Evolutionary conservation across 2,888 invertebrate genomes (phyloP), one percentile per base, ranked within the genome.

Genomic region (Macroteleia sp.): DNA sequence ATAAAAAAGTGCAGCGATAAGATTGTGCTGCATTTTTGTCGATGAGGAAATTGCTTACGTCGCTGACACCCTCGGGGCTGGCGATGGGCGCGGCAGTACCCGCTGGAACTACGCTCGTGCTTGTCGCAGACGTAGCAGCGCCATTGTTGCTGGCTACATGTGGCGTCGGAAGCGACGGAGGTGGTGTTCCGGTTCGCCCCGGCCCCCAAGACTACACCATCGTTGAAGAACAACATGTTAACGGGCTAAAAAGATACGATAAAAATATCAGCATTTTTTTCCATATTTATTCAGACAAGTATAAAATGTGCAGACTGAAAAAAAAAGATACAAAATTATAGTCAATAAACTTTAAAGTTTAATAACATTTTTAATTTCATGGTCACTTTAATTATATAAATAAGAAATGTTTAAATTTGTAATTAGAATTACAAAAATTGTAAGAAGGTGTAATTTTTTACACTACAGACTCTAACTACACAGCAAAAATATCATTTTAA

Each of bases 171-270:
- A 86, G 85, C 39, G 86, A 76, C 50, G 86, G 86, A 52, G 88
- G 88, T 44, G 87, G 88, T 28, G 87, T 86, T 46, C 87, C 90
- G 61, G 87, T 87, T 76, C 87, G 87, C 66, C 85, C 86, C 64
- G 86, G 84, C 54, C 89, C 89, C 90, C 90, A 90, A 57, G 93
- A 92, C 81, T 92, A 93, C 92, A 93, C 92, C 80, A 93, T 93
- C 61, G 92, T 92, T 39, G 93, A 92, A 28, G 92, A 92, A 81
- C 92, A 92, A 85, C 92, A 92, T 86, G 93, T 93, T 86, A 93
- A 86, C 75, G 93, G 93, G 83, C 93, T 93, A 84, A 71, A 88
- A 91, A 81, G 46, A 52, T 9, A 41, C 9, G 25, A 77, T n/a
- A 48, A 69, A 34, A 34, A 10, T 9, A 34, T 64, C 2, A 61